Percentiles rank a stretch among this genome's conserved stretches.
Conservation (phyloP, 1,140 invertebrate species). For the Periplaneta americana region DNA sequence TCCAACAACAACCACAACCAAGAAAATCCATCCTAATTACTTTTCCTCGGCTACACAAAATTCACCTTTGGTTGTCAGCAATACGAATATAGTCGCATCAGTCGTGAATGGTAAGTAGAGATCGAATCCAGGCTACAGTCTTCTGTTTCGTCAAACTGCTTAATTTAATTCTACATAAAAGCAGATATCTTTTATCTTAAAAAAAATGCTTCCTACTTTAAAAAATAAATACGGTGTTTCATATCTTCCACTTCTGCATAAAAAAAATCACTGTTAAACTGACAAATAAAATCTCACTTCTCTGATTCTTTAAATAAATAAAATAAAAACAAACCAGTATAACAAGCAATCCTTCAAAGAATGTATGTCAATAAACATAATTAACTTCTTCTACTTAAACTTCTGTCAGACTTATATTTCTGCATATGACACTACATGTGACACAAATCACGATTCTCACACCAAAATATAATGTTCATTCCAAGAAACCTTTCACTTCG, state of each 20-base stretch:
- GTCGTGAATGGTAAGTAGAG: not conserved
- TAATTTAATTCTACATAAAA: not conserved
- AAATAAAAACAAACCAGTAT: too few species aligned
- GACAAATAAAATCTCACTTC: not conserved
- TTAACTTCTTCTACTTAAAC: not conserved
- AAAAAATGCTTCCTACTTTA: not conserved
- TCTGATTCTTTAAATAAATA: not conserved
- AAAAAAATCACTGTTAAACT: not conserved
- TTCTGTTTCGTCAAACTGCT: not conserved
- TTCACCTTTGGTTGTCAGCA: not conserved
- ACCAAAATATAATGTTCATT: not conserved
- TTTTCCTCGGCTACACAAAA: conserved; percentile 4
- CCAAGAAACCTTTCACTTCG: not conserved
- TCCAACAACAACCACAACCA: not conserved
- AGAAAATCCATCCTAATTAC: not conserved
- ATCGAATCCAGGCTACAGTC: not conserved
- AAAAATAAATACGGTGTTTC: not conserved
- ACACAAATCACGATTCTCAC: not conserved
- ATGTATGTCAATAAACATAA: too few species aligned
- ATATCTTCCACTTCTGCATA: not conserved
- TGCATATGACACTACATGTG: not conserved
- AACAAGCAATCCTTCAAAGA: too few species aligned
- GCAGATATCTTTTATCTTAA: not conserved
- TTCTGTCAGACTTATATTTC: not conserved
- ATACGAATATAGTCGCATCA: not conserved